Conservation (phyloP, 2,797 vertebrate genomes). For the Siniperca scherzeri region DNA sequence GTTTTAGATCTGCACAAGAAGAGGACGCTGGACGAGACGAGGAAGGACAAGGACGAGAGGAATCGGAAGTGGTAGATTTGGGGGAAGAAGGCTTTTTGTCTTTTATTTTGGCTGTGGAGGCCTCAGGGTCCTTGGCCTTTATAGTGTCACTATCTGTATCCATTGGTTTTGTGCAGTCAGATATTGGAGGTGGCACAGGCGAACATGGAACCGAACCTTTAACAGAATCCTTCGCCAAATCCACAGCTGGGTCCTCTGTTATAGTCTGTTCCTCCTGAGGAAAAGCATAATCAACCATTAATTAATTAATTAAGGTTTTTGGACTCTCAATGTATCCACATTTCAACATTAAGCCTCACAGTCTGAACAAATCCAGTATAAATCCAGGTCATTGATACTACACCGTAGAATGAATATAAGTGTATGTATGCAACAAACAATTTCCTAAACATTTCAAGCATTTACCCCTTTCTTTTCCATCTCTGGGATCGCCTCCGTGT, state of each 20-base stretch:
- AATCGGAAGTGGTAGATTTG: constrained; percentile 48
- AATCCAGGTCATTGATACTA: background rate
- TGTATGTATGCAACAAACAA: background rate
- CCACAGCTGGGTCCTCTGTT: constrained; percentile 41
- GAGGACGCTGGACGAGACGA: constrained; percentile 46
- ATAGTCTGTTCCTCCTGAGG: constrained; percentile 61
- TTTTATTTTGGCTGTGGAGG: constrained; percentile 48
- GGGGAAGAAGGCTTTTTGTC: constrained; percentile 60
- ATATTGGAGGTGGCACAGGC: constrained; percentile 29
- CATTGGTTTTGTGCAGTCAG: constrained; percentile 69
- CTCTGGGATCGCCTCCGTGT: constrained; percentile 25
- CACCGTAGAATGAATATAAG: background rate
- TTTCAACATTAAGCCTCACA: background rate
- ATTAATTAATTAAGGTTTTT: background rate
- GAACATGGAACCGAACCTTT: constrained; percentile 56
- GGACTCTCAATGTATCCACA: background rate
- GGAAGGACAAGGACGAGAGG: constrained; percentile 45
- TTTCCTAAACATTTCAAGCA: background rate
- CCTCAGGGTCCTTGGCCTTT: constrained; percentile 50
- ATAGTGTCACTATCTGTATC: constrained; percentile 65
- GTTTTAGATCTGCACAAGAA: constrained; percentile 44
- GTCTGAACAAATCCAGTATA: background rate
- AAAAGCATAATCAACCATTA: constrained; percentile 27
- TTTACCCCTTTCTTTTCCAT: constrained; percentile 66
- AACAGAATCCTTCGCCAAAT: constrained; percentile 55